Evolutionary conservation across 2,113 vertebrate species (phyloP).

Genomic region (Parus major): DNA sequence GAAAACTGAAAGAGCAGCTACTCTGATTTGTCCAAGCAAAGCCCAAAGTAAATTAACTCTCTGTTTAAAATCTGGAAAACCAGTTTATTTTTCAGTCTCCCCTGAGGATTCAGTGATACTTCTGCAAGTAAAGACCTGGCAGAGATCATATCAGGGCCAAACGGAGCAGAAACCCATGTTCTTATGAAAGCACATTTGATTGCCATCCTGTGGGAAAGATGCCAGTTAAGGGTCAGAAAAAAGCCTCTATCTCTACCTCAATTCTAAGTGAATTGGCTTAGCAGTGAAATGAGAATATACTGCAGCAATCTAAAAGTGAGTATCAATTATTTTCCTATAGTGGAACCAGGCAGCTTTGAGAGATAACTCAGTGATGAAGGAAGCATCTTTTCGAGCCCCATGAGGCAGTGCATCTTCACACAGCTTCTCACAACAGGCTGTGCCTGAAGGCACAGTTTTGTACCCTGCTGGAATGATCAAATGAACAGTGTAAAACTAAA

Average conservation of each 20-base stretch:
- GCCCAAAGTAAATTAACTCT: not conserved
- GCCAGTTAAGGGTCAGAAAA: not conserved
- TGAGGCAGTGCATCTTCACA: not conserved
- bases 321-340: not conserved
- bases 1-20: not conserved
- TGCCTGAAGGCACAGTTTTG: constrained; percentile 2
- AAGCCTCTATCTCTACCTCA: not conserved
- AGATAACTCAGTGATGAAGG: not conserved
- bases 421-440: not conserved
- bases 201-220: not conserved
- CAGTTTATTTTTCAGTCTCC: not conserved
- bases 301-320: not conserved
- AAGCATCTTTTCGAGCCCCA: not conserved
- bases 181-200: not conserved
- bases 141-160: not conserved
- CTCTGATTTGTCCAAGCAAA: not conserved
- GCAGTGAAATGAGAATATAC: not conserved
- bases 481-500: not conserved
- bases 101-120: not conserved
- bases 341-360: not conserved
- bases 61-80: not conserved
- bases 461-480: not conserved
- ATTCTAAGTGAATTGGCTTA: not conserved
- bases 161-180: not conserved
- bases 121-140: not conserved